Evolutionary conservation across 2,888 invertebrate species (phyloP), one percentile per base, ranked within the genome.

Genomic region (Pherbina coryleti): DNA sequence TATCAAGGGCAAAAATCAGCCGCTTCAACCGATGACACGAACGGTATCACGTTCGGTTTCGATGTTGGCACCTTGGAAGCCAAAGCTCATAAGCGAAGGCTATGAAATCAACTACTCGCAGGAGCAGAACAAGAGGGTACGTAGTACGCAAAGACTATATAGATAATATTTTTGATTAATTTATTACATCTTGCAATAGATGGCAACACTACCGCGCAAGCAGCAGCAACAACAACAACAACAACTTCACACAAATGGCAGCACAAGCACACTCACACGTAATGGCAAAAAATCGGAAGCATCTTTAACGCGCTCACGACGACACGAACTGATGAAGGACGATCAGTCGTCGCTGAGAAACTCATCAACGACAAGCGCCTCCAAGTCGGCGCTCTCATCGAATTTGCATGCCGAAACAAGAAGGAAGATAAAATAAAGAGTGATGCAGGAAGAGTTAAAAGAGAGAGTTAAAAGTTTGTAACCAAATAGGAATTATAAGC

Each of bases 41-140:
- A 95, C 93, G 64, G 93, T 95, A 31, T 95, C 95, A 14, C 91
- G 94, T 70, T 95, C 95, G 79, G 95, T 96, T 84, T 95, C 95
- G 4, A 93, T 96, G 82, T 91, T 96, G 85, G 95, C 96, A 0
- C 96, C 96, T 4, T 96, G 96, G 96, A 93, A 93, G 79, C 96
- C 96, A 3, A 92, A 93, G 81, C 93, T 94, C 85, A 92, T 93
- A 85, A 92, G 91, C 84, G 95, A 95, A 84, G 93, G 92, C 75
- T 93, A 93, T 86, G 95, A 95, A 90, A 94, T 95, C 31, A 95
- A 95, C 86, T 95, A 95, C 89, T 94, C 94, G 17, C 95, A 95
- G 82, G 89, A 89, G 84, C 88, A 88, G 78, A 88, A 87, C 76
- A 88, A 87, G 77, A 84, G 87, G 82, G 88, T 88, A 79, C 53